Evolutionary conservation across 2,113 vertebrate species (phyloP).

Genomic region (Calyptomena viridis): DNA sequence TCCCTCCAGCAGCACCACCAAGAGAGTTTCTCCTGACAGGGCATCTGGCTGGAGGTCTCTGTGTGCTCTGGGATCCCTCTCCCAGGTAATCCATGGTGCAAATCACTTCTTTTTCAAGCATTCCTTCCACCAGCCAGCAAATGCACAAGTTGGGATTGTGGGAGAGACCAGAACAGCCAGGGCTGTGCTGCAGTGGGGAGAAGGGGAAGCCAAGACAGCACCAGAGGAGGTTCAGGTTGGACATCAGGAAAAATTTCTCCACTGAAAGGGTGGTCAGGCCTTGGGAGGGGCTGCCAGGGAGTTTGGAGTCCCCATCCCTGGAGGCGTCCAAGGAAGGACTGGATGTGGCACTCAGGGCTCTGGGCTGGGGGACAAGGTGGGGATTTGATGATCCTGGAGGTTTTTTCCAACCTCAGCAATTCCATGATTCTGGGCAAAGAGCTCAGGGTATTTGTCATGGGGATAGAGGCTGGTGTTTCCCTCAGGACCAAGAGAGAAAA

Average conservation of each 20-base stretch:
- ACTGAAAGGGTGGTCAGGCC: background rate
- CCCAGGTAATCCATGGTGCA: background rate
- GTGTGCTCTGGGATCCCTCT: background rate
- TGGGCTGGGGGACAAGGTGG: background rate
- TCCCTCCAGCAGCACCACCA: background rate
- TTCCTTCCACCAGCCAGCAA: background rate
- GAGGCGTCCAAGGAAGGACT: background rate
- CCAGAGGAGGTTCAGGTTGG: background rate
- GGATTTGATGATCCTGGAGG: background rate
- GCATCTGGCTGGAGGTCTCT: background rate
- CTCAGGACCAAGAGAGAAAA: background rate
- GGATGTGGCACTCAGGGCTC: background rate
- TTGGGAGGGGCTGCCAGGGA: background rate
- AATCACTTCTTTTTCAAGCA: background rate
- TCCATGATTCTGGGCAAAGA: background rate
- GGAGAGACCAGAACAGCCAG: background rate
- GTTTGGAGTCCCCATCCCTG: background rate
- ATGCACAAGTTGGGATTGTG: rapidly evolving
- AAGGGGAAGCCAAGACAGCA: background rate
- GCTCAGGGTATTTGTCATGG: background rate
- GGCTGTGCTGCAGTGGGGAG: rapidly evolving
- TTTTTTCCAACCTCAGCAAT: background rate
- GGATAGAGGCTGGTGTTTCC: background rate
- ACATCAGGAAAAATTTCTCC: rapidly evolving
- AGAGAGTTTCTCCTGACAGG: background rate